Base-by-base conservation (phyloP, 2,113 vertebrate genomes). In the Odocoileus hemionus region DNA sequence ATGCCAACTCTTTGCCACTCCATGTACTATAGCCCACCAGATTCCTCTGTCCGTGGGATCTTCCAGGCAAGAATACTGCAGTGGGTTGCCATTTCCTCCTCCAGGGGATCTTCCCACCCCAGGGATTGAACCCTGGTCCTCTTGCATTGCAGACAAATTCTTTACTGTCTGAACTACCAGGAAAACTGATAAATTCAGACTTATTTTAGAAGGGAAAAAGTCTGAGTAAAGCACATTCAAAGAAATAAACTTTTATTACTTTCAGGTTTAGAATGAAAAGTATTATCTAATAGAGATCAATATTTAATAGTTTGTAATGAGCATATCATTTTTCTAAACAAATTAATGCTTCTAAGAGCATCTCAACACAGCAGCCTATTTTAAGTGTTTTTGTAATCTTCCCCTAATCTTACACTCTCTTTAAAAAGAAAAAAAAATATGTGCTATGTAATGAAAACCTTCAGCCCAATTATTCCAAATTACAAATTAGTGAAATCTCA, bases 381-480 rank as follows among this genome's bases (percentile, higher is more conserved):
- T 97, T 91, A 91, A 94, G 19, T 43, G 6, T 85, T 83, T 93
- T 89, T 45, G 89, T 64, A 93, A 33, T 94, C 45, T 89, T 89
- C 57, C 26, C 94, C 54, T 93, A 96, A 92, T 70, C n/a, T 87
- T 90, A 88, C 89, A 57, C 16, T 93, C 26, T 74, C 19, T 58
- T 92, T 91, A 85, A 93, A 91, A 96, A 70, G 28, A 94, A 91
- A 91, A 90, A 90, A 79, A 84, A 80, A 43, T 14, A 88, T 76
- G 36, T 96, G 6, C 28, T 94, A 19, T 54, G 57, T 47, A 57
- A 93, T 91, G 67, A 91, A 93, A 98, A 25, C 50, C n/a, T 91
- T 93, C 57, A 93, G n/a, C 79, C 70, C 89, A 95, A 92, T 92
- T 95, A 97, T 93, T 84, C 33, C 52, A 95, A 94, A 85, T 82